Conservation (phyloP, 2,888 invertebrate species). For the Acleris sparsana region DNA sequence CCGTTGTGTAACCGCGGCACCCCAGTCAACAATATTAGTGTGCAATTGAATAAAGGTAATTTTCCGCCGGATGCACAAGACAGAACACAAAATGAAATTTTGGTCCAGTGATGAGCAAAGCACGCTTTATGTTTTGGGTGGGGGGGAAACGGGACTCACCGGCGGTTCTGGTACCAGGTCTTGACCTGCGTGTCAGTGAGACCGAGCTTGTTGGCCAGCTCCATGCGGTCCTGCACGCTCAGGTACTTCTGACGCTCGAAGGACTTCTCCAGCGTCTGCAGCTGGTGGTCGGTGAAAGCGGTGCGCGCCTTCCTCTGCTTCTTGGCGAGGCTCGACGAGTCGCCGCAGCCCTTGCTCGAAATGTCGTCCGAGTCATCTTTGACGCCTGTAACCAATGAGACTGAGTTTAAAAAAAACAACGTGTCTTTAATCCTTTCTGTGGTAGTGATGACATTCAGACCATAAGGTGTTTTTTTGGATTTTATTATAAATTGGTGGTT, state of each 20-base stretch:
- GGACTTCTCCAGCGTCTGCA: slow-evolving; percentile 97
- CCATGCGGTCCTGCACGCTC: slow-evolving; percentile 98
- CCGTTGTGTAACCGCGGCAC: slow-evolving; percentile 20
- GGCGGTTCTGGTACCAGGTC: slow-evolving; percentile 99
- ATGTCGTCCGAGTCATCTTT: slow-evolving; percentile 92
- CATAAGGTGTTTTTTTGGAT: neutral
- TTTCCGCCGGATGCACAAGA: slow-evolving; percentile 4
- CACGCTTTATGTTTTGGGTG: neutral
- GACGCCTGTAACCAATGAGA: slow-evolving; percentile 85
- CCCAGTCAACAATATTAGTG: neutral
- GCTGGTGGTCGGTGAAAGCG: slow-evolving; percentile 99
- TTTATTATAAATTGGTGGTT: neutral
- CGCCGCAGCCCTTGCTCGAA: slow-evolving; percentile 81
- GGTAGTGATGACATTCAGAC: too few species aligned
- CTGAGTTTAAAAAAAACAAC: slow-evolving; percentile 32
- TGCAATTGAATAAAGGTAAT: slow-evolving; percentile 4
- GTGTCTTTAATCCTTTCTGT: slow-evolving; percentile 10
- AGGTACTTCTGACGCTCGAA: slow-evolving; percentile 99
- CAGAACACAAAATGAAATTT: neutral
- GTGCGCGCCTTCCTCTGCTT: slow-evolving; percentile 98
- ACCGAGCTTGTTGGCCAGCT: slow-evolving; percentile 97
- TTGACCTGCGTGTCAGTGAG: slow-evolving; percentile 99
- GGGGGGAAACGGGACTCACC: slow-evolving; percentile 84
- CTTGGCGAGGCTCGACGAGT: slow-evolving; percentile 86
- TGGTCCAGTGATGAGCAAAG: neutral